phyloP scores from a whole-genome alignment of 2,113 vertebrate genomes.

The Helogale parvula region DNA sequence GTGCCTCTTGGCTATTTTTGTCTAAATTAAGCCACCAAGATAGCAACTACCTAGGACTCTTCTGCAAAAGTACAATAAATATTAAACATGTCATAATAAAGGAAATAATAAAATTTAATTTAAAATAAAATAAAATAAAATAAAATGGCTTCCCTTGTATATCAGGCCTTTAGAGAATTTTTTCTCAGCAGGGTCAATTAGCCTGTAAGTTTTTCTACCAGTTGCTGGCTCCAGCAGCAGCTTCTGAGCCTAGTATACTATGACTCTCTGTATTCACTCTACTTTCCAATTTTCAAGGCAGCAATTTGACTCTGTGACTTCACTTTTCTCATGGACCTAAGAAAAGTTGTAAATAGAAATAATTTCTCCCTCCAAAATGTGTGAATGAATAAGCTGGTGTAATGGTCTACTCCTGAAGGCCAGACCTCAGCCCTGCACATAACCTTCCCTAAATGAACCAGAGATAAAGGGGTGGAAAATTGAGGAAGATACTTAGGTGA shows the following conservation, averaged over 20 bases:
- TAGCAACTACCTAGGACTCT: neutral
- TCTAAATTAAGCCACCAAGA: neutral
- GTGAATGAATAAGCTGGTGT: neutral
- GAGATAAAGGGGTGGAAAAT: neutral
- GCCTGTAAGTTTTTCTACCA: neutral
- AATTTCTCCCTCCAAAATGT: neutral
- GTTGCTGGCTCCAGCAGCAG: neutral
- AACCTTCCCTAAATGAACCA: neutral
- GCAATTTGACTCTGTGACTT: neutral
- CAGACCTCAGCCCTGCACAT: neutral
- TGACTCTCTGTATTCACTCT: neutral
- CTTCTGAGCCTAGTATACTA: neutral
- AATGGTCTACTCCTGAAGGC: neutral
- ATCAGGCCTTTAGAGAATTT: neutral
- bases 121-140: neutral
- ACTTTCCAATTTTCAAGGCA: neutral
- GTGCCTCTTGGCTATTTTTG: neutral
- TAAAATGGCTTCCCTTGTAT: neutral
- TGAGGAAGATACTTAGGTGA: neutral
- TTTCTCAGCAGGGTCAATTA: neutral
- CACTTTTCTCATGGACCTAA: neutral
- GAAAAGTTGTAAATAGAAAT: neutral
- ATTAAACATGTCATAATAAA: neutral
- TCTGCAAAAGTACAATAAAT: slow-evolving; percentile 31
- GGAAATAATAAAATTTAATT: neutral